Evolutionary conservation across 2,797 vertebrate genomes (phyloP).

Genomic region (Pseudochromis fuscus): DNA sequence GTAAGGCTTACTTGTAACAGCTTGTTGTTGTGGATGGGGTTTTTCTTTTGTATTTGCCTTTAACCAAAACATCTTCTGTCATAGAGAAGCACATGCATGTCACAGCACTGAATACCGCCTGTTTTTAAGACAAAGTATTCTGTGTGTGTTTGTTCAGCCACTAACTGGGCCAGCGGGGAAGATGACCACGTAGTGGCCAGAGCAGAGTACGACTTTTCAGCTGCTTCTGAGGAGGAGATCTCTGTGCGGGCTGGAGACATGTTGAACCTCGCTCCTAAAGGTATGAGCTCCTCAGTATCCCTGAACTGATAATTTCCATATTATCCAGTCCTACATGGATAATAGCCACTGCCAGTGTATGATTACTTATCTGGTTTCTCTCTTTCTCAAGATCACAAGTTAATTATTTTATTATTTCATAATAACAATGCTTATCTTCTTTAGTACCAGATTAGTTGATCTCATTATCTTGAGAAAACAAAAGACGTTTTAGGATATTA

Average conservation of each 20-base stretch:
- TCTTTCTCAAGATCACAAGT: too few species aligned
- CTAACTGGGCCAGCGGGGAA: slow-evolving; percentile 93
- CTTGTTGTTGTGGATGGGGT: not conserved
- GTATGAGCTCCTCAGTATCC: slow-evolving; percentile 77
- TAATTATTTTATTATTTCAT: too few species aligned
- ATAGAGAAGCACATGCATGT: not conserved
- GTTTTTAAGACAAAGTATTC: not conserved
- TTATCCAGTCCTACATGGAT: not conserved
- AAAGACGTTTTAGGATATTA: too few species aligned
- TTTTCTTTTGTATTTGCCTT: not conserved
- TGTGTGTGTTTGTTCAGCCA: slow-evolving; percentile 65
- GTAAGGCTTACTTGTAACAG: slow-evolving; percentile 77
- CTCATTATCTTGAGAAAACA: too few species aligned
- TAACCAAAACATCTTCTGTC: too few species aligned
- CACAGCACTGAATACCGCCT: not conserved
- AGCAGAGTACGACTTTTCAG: slow-evolving; percentile 94
- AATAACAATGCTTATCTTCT: too few species aligned
- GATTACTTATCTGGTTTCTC: too few species aligned
- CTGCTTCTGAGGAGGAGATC: slow-evolving; percentile 94
- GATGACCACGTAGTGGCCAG: slow-evolving; percentile 96
- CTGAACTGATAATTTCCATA: not conserved
- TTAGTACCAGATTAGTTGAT: too few species aligned
- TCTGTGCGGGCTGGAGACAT: slow-evolving; percentile 93
- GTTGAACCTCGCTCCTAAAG: slow-evolving; percentile 96
- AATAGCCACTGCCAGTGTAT: too few species aligned